phyloP scores from a whole-genome alignment of 2,113 vertebrate species.

The Channa maculata region DNA sequence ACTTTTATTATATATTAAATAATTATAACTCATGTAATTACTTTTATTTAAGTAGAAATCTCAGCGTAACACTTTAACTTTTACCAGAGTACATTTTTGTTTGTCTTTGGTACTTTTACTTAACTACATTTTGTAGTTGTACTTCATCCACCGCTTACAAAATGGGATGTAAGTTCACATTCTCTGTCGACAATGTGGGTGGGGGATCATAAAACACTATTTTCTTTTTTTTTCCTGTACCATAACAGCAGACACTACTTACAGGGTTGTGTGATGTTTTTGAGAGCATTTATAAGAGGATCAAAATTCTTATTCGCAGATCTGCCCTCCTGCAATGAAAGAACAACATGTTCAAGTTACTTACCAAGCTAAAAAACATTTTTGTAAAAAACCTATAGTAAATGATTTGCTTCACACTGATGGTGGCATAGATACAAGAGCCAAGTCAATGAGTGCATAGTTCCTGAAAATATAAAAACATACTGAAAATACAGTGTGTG shows the following conservation, averaged over 20 bases:
- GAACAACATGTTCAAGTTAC: not conserved
- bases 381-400: not conserved
- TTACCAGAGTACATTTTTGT: too few relatives aligned
- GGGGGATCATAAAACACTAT: slow-evolving; percentile 7
- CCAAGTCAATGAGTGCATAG: not conserved
- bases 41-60: too few relatives aligned
- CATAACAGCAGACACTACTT: slow-evolving; percentile 28
- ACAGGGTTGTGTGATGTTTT: slow-evolving; percentile 57
- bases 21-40: too few relatives aligned
- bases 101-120: too few relatives aligned
- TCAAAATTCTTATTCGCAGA: slow-evolving; percentile 72
- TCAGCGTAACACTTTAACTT: too few relatives aligned
- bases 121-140: too few relatives aligned
- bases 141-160: too few relatives aligned
- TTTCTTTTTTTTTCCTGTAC: not conserved
- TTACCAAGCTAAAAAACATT: not conserved
- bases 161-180: not conserved
- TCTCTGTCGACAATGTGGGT: not conserved
- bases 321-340: slow-evolving; percentile 66
- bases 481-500: not conserved
- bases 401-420: not conserved
- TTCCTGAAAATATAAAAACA: not conserved
- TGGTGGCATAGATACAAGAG: too few relatives aligned
- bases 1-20: too few relatives aligned
- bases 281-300: slow-evolving; percentile 66